Base-by-base conservation (phyloP, 2,113 vertebrate genomes). In the Cettia cetti region DNA sequence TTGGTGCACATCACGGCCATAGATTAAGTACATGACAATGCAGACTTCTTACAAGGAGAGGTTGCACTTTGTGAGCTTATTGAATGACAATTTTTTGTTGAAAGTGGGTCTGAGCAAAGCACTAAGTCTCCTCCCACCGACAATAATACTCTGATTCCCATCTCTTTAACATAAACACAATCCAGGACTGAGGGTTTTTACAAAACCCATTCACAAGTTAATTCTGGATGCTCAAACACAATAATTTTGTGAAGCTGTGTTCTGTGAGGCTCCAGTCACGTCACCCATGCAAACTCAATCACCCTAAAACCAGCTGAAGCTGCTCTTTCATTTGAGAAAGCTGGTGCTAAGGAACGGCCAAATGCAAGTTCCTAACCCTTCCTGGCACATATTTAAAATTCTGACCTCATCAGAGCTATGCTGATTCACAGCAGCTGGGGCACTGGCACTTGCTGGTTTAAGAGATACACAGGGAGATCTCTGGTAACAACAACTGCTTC, bases 401-500 rank as follows among this genome's bases (percentile, higher is more conserved):
- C 65, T 77, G 69, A 60, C 40, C 65, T 78, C 68, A 75, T 83
- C 77, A 91, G 65, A 95, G 44, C 76, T 60, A 3, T 71, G 57
- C 69, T 82, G 89, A 89, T 71, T 93, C 76, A 66, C 72, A 92
- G 24, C 64, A 93, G 64, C 88, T 86, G 56, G 69, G 71, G 40
- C 17, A 83, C 65, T 60, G 75, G 64, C 35, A 81, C 92, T 74
- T 71, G 59, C 60, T 92, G 56, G 22, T 56, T 90, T 54, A 60
- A 83, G 54, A 92, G 79, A 82, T 90, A 94, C 88, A 81, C 47
- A 53, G 79, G 85, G 66, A 90, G 22, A 42, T 81, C 33, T 92
- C 89, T 76, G 86, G 33, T 92, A 95, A 95, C 17, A 0, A 83
- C 59, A 95, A 94, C 50, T 95, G 44, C 64, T n/a, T 70, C 74